Evolutionary conservation across 2,113 vertebrate species (phyloP), one percentile per base, ranked within the genome.

Genomic region (Circaetus cinerascens): DNA sequence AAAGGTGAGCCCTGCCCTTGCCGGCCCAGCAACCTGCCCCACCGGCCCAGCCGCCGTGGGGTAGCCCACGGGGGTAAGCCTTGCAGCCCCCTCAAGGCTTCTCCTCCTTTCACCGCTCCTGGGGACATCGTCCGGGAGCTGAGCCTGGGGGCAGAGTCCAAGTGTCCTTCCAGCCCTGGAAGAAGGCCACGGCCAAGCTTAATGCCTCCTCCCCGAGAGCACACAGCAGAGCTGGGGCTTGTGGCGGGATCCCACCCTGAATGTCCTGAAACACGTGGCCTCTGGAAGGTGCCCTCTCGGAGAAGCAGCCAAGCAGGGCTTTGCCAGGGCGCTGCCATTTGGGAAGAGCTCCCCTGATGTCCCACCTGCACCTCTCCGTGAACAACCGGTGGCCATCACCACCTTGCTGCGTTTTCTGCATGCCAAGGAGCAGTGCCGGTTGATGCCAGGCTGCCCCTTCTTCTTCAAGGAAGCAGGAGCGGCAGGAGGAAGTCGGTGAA

Each of bases 311-410:
- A 14, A 59, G 23, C 21, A 17, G 23, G 43, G 21, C 32, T 90
- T 87, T 45, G 29, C 69, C 46, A 57, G 45, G 27, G 23, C 3
- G 0, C 4, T 4, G 5, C 25, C 15, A 1, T 41, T 67, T 72
- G 69, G 56, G 40, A 88, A 56, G 19, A 88, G 36, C 43, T 68
- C 13, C 40, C 36, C 14, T 25, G n/a, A 40, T 13, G 26, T 86
- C 40, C 51, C 46, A 43, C 18, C 32, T 25, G n/a, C 67, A 62
- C 46, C 6, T n/a, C 29, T 66, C 29, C 0, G 0, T 29, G 32
- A 14, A 2, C 27, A 51, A 8, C 13, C 1, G 1, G 16, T 14
- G 62, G 43, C 68, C 41, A 8, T 48, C 69, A 21, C 13, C 69
- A 66, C 25, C 64, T 43, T 5, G 34, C 36, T 69, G 63, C 15